Evolutionary conservation across 1,140 invertebrate species (phyloP).

Genomic region (Nasonia vitripennis): DNA sequence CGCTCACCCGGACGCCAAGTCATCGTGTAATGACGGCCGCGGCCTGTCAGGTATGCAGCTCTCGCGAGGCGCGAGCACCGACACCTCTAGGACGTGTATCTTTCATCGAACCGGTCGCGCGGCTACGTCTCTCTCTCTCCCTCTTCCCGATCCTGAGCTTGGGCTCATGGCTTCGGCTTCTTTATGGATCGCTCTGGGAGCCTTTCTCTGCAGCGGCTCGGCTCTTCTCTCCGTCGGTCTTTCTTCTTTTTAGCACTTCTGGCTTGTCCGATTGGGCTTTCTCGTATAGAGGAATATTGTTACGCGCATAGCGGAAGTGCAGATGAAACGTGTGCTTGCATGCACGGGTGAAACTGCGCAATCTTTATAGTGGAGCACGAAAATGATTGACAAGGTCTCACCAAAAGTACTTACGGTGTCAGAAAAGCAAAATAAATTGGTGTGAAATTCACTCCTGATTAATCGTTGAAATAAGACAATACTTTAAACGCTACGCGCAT

Average conservation of each 20-base stretch:
- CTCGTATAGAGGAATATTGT: background rate
- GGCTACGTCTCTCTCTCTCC: conserved; percentile 24
- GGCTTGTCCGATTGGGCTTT: background rate
- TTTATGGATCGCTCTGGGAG: background rate
- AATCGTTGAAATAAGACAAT: background rate
- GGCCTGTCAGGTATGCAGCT: conserved; percentile 64
- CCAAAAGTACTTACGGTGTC: conserved; percentile 15
- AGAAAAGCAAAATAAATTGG: conserved; percentile 16
- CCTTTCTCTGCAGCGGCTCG: background rate
- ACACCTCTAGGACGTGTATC: conserved; percentile 62
- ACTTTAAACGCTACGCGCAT: no score
- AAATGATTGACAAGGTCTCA: conserved; percentile 40
- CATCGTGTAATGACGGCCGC: conserved; percentile 73
- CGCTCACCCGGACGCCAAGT: conserved; percentile 64
- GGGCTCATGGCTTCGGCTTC: background rate
- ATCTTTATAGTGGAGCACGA: background rate
- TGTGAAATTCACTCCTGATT: background rate
- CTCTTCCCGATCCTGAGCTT: conserved; percentile 15
- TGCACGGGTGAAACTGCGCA: background rate
- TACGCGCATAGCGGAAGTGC: no score
- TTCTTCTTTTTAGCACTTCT: background rate
- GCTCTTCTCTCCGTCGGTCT: conserved; percentile 8
- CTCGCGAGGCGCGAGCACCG: conserved; percentile 56
- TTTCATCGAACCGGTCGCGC: conserved; percentile 47
- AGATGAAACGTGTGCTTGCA: background rate